Evolutionary conservation across 2,888 invertebrate species (phyloP).

Genomic region (Dicycla oo): DNA sequence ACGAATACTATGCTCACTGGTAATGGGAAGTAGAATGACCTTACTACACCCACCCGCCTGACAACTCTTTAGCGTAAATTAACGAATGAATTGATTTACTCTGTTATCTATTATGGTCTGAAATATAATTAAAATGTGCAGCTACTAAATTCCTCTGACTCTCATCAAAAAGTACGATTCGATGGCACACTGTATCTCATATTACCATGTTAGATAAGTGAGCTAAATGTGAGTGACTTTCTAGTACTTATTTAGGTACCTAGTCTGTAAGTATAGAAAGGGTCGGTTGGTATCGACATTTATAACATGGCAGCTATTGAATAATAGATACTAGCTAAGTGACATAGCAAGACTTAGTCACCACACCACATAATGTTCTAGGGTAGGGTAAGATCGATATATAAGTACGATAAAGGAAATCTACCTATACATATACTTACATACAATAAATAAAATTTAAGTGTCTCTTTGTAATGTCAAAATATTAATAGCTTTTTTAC

Average conservation of each 20-base stretch:
- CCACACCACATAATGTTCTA: background rate
- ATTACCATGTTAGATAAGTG: background rate
- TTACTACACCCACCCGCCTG: constrained; percentile 50
- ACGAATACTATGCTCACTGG: constrained; percentile 52
- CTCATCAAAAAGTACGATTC: background rate
- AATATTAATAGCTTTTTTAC: too few species aligned
- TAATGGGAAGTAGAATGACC: constrained; percentile 52
- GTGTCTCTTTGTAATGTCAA: too few species aligned
- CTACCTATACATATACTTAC: too few species aligned
- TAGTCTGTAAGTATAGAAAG: background rate
- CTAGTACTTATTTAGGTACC: too few species aligned
- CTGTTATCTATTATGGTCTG: background rate
- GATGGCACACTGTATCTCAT: too few species aligned
- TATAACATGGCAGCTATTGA: background rate
- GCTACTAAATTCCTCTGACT: background rate
- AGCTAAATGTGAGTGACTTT: background rate
- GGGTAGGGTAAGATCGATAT: background rate
- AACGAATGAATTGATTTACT: constrained; percentile 15
- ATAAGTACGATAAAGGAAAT: background rate
- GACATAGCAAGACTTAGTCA: background rate
- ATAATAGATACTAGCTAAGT: background rate
- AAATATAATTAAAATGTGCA: background rate
- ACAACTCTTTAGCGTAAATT: constrained; percentile 25
- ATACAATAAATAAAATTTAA: too few species aligned
- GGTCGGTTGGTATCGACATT: background rate